Base-by-base conservation (phyloP, 2,888 invertebrate species). In the Andrena bucephala region DNA sequence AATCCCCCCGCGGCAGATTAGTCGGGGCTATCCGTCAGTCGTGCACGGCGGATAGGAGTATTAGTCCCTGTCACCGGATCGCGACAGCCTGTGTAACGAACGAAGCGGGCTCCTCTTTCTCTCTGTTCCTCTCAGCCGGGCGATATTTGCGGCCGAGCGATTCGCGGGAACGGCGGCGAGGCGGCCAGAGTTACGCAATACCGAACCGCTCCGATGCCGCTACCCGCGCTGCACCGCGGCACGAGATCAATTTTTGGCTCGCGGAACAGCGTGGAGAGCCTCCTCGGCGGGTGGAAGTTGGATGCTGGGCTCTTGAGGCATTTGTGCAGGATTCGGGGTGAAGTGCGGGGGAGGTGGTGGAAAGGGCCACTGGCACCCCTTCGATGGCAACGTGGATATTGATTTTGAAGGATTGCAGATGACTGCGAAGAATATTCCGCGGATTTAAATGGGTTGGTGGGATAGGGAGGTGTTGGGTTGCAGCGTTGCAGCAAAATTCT, bases 11-110 rank as follows among this genome's bases (percentile, higher is more conserved):
- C 77, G 74, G 83, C 80, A 83, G 67, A 83, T 86, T 89, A 84
- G 80, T 78, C 72, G 76, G n/a, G 73, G 74, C 84, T 77, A 84
- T 87, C 83, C 68, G 84, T 84, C 81, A 87, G 87, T 84, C 72
- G 77, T 73, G 81, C 29, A 77, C 69, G 59, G 65, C 59, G 72
- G 70, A 83, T 85, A 71, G 83, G 81, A 80, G 72, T 88, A 87
- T 88, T 87, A 88, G 72, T 88, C 77, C 80, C 72, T 86, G 88
- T 88, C 87, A 87, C 73, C 68, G 69, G 67, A 59, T 63, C 81
- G 74, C 81, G 84, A 84, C 85, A 84, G 81, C 77, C 36, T 84
- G 77, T 85, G 84, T 84, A 81, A 85, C 84, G 81, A 69, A 84
- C 85, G 84, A 62, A 75, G 13, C 72, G 7, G 16, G 33, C 24